Evolutionary conservation across 2,797 vertebrate genomes (phyloP), one percentile per base, ranked within the genome.

Genomic region (Hydrophis major): DNA sequence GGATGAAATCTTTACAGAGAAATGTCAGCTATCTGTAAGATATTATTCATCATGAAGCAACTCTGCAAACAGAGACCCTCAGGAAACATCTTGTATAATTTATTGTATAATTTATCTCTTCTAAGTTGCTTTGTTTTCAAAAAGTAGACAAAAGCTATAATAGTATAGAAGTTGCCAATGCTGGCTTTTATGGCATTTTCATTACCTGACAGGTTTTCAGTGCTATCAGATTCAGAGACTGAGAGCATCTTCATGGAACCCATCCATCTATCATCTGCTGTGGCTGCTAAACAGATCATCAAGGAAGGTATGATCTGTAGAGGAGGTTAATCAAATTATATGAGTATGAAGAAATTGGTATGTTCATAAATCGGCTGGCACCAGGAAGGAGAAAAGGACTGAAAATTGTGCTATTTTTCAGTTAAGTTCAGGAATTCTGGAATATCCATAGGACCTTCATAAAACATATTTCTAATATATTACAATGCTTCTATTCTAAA

Each of bases 201-300:
- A 60, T 93, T 96, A 63, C 3, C 95, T 93, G 94, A 57, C 95
- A 99, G 99, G 95, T 99, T 98, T 94, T 99, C 99, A 0, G 12
- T 97, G 95, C 96, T 99, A 93, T 99, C 99, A 0, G 98, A 98
- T 0, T 97, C 99, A 0, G 98, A 99, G 0, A 98, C 98, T 0
- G 98, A 98, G 86, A 99, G 99, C 95, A 99, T 99, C 96, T 98
- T 99, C 97, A 99, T 99, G 99, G 99, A 99, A 66, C 99, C 99
- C 88, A 99, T 99, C 93, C 99, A 99, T 94, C 98, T 99, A 4
- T 99, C 99, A 0, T 99, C 99, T 0, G 97, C 98, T n/a, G 94
- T 99, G 87, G 99, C 99, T 13, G 99, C 99, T 90, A 99, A 99
- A 96, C 98, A 98, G 97, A 99, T 99, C 96, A 99, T 99, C 96